Base-by-base conservation (phyloP, 2,797 vertebrate species). In the Argya squamiceps region DNA sequence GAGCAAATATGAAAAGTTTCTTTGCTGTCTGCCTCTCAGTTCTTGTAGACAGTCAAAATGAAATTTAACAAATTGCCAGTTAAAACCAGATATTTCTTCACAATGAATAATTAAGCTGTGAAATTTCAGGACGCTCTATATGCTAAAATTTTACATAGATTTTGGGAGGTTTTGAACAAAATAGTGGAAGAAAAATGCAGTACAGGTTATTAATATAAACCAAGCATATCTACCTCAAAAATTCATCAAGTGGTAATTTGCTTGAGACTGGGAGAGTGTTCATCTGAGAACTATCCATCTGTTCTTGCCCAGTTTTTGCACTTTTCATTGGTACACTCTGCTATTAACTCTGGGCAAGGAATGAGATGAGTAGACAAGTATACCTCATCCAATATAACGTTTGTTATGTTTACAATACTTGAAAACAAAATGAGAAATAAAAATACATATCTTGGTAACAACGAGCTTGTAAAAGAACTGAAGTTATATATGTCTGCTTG, bases 21-120 rank as follows among this genome's bases (percentile, higher is more conserved):
- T 88, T 86, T 91, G 27, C 44, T 87, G 18, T 65, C n/a, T 93
- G 13, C 34, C 44, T 93, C 52, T 92, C 62, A 16, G 86, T 75
- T 95, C 43, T 94, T 39, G 15, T 34, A 69, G 62, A 68, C 15
- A 52, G 59, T 59, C 77, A 69, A 84, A 91, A 79, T 82, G 9
- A 76, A 76, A 81, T 80, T 41, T 87, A 84, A n/a, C 73, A 78
- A 92, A 77, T 62, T 60, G 14, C 52, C 30, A 16, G 71, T 93
- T 93, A 79, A 91, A 92, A 95, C 32, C 34, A 81, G 70, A 30
- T 84, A 56, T 92, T 95, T 87, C 55, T 91, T 93, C 75, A 76
- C 87, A 87, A 34, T 55, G 69, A 90, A 71, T 96, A 92, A 70
- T 93, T 79, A 89, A 89, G 47, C 70, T 89, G 81, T 7, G 26